Percentiles rank a stretch among this genome's conserved stretches.
phyloP scores from a whole-genome alignment of 2,888 invertebrate genomes.

The Euphydryas editha region DNA sequence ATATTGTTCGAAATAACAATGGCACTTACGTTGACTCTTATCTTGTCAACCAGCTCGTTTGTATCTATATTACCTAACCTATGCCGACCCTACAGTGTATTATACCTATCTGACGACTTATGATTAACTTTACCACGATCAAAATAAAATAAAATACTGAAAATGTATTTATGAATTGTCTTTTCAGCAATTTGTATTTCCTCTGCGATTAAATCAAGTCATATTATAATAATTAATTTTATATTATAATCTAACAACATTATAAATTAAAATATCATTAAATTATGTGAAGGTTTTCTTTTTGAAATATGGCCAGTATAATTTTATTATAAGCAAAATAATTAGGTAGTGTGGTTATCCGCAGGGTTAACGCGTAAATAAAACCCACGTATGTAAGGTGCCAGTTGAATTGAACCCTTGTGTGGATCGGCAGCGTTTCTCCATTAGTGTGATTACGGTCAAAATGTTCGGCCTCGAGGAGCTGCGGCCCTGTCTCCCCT shows the following conservation, averaged over 20 bases:
- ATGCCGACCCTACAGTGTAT: constrained; percentile 39
- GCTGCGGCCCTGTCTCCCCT: constrained; percentile 37
- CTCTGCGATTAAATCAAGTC: too few relatives aligned
- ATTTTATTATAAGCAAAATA: constrained; percentile 25
- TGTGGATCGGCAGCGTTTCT: constrained; percentile 68
- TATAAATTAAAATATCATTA: not conserved
- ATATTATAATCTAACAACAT: not conserved
- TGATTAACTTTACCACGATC: constrained; percentile 33
- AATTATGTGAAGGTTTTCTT: not conserved
- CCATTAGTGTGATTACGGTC: constrained; percentile 82
- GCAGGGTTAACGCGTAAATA: constrained; percentile 43
- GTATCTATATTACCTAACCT: constrained; percentile 61
- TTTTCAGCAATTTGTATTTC: not conserved
- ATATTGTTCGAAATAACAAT: constrained; percentile 73
- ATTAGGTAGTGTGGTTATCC: constrained; percentile 30
- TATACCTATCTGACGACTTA: not conserved
- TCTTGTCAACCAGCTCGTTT: constrained; percentile 72
- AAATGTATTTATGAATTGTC: not conserved
- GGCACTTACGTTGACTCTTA: constrained; percentile 69
- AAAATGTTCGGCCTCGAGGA: constrained; percentile 69
- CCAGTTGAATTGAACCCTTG: constrained; percentile 62
- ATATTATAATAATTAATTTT: not conserved
- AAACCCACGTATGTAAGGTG: constrained; percentile 53
- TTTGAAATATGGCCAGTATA: not conserved
- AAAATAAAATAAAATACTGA: not conserved